Conservation (phyloP, 2,888 invertebrate species). For the Athalia circularis region DNA sequence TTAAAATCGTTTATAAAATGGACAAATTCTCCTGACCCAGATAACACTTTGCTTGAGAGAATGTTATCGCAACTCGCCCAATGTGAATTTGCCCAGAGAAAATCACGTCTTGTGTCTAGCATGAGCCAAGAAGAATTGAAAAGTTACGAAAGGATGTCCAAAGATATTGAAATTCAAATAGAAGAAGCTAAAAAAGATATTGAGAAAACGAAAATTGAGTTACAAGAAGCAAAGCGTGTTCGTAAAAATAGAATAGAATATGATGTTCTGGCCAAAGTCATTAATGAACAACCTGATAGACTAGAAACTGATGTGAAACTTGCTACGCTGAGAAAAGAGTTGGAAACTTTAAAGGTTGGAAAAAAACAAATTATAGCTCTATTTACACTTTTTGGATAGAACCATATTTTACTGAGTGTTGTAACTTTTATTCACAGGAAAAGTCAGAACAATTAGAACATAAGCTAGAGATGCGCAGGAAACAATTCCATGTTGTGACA, state of each 20-base stretch:
- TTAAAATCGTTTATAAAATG: constrained; percentile 90
- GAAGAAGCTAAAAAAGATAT: constrained; percentile 88
- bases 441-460: constrained; percentile 84
- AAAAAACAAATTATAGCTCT: constrained; percentile 26
- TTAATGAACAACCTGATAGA: constrained; percentile 92
- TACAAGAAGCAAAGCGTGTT: constrained; percentile 89
- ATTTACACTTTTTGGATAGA: not conserved
- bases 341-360: constrained; percentile 78
- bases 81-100: constrained; percentile 91
- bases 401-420: not conserved
- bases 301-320: constrained; percentile 85
- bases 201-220: constrained; percentile 86
- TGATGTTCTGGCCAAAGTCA: constrained; percentile 93
- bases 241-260: constrained; percentile 95
- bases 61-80: constrained; percentile 89
- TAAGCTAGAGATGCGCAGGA: constrained; percentile 87
- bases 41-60: constrained; percentile 80
- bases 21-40: constrained; percentile 81
- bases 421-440: constrained; percentile 73
- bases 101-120: constrained; percentile 85
- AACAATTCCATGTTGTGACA: constrained; percentile 92
- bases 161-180: constrained; percentile 87
- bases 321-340: constrained; percentile 83
- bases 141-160: constrained; percentile 87
- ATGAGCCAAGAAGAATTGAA: constrained; percentile 91